phyloP scores from a whole-genome alignment of 2,797 vertebrate genomes.

The Ctenochaetus hawaiiensis region DNA sequence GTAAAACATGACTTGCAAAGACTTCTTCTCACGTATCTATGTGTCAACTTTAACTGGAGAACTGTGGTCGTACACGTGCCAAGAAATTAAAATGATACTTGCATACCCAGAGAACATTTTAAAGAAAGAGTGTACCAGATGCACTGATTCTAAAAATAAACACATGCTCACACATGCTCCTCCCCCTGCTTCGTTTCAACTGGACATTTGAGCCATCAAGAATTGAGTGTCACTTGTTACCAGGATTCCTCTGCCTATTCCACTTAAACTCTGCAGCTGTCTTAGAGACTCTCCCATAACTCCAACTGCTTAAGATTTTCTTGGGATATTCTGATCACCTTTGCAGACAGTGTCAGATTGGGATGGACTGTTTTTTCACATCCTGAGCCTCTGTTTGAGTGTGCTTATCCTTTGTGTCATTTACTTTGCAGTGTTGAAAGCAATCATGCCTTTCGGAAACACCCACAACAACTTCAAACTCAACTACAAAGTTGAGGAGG shows the following conservation, averaged over 20 bases:
- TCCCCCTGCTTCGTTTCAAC: slow-evolving; percentile 66
- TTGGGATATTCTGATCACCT: background rate
- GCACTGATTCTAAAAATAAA: slow-evolving; percentile 78
- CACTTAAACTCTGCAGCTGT: slow-evolving; percentile 70
- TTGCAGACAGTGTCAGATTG: background rate
- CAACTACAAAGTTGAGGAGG: slow-evolving; percentile 90
- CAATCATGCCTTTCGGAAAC: slow-evolving; percentile 95
- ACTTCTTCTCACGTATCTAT: background rate
- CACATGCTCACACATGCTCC: slow-evolving; percentile 34
- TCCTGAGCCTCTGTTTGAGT: background rate
- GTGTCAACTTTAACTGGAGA: slow-evolving; percentile 22
- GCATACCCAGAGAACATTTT: slow-evolving; percentile 23
- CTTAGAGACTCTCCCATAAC: slow-evolving; percentile 25
- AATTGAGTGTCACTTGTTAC: slow-evolving; percentile 73
- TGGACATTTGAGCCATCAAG: slow-evolving; percentile 72
- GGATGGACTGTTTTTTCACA: background rate
- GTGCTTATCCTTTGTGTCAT: slow-evolving; percentile 6
- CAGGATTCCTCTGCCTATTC: slow-evolving; percentile 60
- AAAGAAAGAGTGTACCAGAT: slow-evolving; percentile 40
- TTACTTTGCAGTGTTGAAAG: slow-evolving; percentile 78
- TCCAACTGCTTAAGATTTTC: slow-evolving; percentile 14
- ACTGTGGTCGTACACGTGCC: background rate
- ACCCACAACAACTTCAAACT: slow-evolving; percentile 97
- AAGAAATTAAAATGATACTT: slow-evolving; percentile 7
- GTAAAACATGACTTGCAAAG: background rate